Conservation (phyloP, 2,888 invertebrate genomes). For the Hirudinaria manillensis region DNA sequence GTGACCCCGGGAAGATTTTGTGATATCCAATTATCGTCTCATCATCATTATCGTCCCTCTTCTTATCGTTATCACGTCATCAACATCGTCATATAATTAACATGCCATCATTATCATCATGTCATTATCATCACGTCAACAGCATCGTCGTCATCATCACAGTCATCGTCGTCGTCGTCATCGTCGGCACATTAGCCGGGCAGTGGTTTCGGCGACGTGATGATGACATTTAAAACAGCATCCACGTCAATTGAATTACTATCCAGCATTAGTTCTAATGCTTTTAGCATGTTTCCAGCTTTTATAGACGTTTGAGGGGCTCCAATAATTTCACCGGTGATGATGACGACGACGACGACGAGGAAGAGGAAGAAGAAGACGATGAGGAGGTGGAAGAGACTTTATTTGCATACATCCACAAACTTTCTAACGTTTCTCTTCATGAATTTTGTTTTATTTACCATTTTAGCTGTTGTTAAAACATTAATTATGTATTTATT, state of each 20-base stretch:
- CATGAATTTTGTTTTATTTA: too few relatives aligned
- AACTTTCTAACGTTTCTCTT: too few relatives aligned
- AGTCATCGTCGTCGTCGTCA: constrained; percentile 6
- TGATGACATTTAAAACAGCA: constrained; percentile 6
- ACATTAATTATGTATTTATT: too few relatives aligned
- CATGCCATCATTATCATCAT: constrained; percentile 4
- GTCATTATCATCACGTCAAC: background rate
- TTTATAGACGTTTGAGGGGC: constrained; percentile 10
- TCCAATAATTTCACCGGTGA: background rate
- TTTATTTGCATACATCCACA: too few relatives aligned
- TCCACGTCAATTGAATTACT: constrained; percentile 13
- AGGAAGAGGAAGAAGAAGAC: too few relatives aligned
- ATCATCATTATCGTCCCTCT: background rate
- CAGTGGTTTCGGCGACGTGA: background rate
- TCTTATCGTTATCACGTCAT: background rate
- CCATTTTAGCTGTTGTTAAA: too few relatives aligned
- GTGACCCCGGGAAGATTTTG: too few relatives aligned
- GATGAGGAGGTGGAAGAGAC: too few relatives aligned
- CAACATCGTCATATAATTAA: background rate
- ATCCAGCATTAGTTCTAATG: constrained; percentile 19
- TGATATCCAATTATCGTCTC: background rate
- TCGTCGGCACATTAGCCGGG: constrained; percentile 9
- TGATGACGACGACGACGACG: too few relatives aligned
- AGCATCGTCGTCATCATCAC: constrained; percentile 21
- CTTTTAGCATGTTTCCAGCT: constrained; percentile 5